Percentiles rank a stretch among this genome's conserved stretches.
Conservation (phyloP, 2,113 vertebrate genomes). For the Ia io region DNA sequence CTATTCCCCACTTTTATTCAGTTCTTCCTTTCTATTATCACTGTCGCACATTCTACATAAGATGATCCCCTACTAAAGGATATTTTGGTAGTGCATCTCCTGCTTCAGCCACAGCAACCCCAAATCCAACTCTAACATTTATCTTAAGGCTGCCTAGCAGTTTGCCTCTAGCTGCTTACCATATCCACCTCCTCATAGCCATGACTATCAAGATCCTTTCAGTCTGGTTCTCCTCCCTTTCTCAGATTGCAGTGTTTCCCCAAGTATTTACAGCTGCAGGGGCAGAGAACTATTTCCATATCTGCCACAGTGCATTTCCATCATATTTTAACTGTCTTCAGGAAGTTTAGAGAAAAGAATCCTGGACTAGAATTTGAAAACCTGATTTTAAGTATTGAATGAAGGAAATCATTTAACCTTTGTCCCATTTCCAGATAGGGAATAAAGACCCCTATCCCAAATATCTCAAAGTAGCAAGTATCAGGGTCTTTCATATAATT, state of each 20-base stretch:
- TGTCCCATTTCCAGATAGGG: neutral
- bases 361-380: neutral
- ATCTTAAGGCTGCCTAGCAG: neutral
- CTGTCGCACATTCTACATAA: neutral
- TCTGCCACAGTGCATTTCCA: neutral
- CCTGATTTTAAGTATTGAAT: neutral
- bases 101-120: neutral
- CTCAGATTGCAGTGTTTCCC: neutral
- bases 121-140: neutral
- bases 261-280: neutral
- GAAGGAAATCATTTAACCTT: neutral
- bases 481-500: neutral
- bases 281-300: neutral
- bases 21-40: neutral
- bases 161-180: neutral
- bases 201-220: neutral
- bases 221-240: neutral
- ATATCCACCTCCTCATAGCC: neutral
- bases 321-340: slow-evolving; percentile 1
- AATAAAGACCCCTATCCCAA: neutral
- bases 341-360: slow-evolving; percentile 21
- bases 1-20: neutral
- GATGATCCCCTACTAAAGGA: neutral
- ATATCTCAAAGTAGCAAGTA: neutral
- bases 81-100: neutral